Evolutionary conservation across 1,140 invertebrate genomes (phyloP).

Genomic region (Eriosoma lanigerum): DNA sequence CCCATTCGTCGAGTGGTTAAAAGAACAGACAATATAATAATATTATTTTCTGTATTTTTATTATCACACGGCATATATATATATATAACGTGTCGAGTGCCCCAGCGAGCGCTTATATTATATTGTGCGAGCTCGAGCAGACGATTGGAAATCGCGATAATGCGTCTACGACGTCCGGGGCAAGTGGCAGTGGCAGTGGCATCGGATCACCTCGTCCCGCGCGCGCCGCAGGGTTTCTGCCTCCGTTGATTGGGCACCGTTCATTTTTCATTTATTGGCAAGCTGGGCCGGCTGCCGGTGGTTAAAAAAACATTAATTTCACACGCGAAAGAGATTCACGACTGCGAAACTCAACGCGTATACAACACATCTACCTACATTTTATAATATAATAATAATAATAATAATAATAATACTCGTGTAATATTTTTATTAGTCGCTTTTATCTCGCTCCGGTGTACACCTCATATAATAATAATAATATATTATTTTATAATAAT

Average conservation of each 20-base stretch:
- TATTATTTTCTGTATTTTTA: constrained; percentile 3
- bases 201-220: not conserved
- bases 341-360: constrained; percentile 4
- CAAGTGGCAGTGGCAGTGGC: not conserved
- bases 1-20: not conserved
- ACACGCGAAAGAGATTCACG: constrained; percentile 32
- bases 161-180: not conserved
- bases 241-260: constrained; percentile 48
- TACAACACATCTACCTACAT: too few relatives aligned
- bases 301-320: constrained; percentile 42
- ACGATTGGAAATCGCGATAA: constrained; percentile 35
- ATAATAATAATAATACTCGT: not conserved
- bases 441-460: constrained; percentile 26
- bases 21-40: not conserved
- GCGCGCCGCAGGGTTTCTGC: constrained; percentile 46
- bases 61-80: too few relatives aligned
- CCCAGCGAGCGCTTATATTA: not conserved
- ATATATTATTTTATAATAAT: not conserved
- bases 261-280: constrained; percentile 50
- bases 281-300: constrained; percentile 12
- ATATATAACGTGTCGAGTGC: not conserved
- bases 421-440: constrained; percentile 34
- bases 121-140: constrained; percentile 12
- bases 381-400: too few relatives aligned
- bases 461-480: constrained; percentile 2